Conservation (phyloP, 2,888 invertebrate genomes). For the Galerucella nymphaeae region DNA sequence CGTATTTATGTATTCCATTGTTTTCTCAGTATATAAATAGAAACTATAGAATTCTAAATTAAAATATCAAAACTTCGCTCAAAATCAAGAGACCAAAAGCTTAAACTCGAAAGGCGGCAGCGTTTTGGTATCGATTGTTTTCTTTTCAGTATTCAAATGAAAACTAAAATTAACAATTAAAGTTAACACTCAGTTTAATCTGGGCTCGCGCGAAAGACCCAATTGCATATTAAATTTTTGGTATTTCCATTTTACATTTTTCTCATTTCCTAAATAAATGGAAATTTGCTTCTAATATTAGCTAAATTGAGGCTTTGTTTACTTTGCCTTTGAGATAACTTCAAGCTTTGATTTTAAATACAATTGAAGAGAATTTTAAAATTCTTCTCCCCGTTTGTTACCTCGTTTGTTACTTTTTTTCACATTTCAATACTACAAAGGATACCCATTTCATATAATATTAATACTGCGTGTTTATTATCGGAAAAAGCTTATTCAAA, state of each 20-base stretch:
- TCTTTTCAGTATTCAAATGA: conserved; percentile 48
- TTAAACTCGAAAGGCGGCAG: conserved; percentile 8
- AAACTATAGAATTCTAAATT: conserved; percentile 8
- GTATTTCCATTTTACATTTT: conserved; percentile 49
- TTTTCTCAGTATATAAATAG: not conserved
- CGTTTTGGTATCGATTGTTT: conserved; percentile 48
- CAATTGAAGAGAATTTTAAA: conserved; percentile 7
- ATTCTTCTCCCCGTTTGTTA: not conserved
- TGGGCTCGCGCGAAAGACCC: conserved; percentile 46
- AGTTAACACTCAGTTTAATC: conserved; percentile 46
- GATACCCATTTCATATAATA: not conserved
- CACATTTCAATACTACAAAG: conserved; percentile 2
- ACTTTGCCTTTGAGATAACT: conserved; percentile 36
- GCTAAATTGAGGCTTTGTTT: conserved; percentile 47
- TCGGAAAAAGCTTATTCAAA: too few relatives aligned
- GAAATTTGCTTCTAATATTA: conserved; percentile 50
- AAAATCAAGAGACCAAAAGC: conserved; percentile 13
- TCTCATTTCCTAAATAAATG: conserved; percentile 52
- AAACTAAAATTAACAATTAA: conserved; percentile 53
- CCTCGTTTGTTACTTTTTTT: too few relatives aligned
- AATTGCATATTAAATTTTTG: conserved; percentile 52
- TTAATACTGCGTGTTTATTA: too few relatives aligned
- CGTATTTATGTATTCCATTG: not conserved
- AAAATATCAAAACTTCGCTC: conserved; percentile 30
- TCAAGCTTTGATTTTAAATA: conserved; percentile 33